Evolutionary conservation across 2,888 invertebrate genomes (phyloP).

Genomic region (Melipona bicolor): DNA sequence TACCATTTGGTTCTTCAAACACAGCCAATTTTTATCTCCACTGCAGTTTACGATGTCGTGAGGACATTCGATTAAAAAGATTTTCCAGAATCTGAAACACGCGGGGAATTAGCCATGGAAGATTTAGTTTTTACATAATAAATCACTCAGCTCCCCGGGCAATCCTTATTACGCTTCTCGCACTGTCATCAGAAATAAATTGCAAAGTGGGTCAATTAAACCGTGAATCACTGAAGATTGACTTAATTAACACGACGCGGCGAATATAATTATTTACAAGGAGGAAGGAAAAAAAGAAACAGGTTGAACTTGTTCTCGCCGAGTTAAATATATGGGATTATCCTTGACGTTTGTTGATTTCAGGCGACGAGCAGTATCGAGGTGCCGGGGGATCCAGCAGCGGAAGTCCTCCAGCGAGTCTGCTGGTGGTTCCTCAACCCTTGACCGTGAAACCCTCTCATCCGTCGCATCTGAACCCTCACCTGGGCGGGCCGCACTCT

Average conservation of each 20-base stretch:
- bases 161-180: too few relatives aligned
- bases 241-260: not conserved
- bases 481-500: constrained; percentile 82
- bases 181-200: too few relatives aligned
- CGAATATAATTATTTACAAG: constrained; percentile 19
- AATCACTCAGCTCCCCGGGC: too few relatives aligned
- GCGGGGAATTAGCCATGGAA: too few relatives aligned
- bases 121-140: too few relatives aligned
- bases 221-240: too few relatives aligned
- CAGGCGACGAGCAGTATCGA: constrained; percentile 83
- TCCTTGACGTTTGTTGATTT: constrained; percentile 46
- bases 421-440: constrained; percentile 96
- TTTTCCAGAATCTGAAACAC: not conserved
- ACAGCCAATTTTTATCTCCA: not conserved
- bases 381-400: constrained; percentile 85
- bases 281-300: not conserved
- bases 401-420: constrained; percentile 87
- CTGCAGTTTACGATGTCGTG: not conserved
- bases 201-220: too few relatives aligned
- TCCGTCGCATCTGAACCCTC: constrained; percentile 83
- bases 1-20: not conserved
- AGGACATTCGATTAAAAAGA: not conserved
- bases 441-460: constrained; percentile 83
- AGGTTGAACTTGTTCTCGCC: not conserved
- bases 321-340: not conserved